Conservation (phyloP, 2,113 vertebrate species). For the Malurus cyaneus region DNA sequence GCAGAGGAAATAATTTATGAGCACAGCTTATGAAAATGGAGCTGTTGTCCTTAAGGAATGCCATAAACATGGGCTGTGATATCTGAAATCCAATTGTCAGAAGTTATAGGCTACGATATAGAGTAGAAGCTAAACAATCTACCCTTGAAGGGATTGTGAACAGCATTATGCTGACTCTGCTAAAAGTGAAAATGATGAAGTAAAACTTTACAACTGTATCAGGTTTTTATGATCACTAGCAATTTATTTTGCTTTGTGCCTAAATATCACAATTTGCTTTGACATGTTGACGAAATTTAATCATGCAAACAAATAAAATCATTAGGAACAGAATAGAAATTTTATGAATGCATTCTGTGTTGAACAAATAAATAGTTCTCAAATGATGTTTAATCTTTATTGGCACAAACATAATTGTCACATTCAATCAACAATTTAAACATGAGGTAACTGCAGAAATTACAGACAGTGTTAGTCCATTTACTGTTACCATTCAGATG, state of each 20-base stretch:
- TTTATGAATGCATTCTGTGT: not conserved
- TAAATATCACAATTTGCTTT: constrained; percentile 1
- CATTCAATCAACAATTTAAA: not conserved
- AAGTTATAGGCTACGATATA: not conserved
- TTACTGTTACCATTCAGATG: not conserved
- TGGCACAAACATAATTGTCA: not conserved
- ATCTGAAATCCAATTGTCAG: not conserved
- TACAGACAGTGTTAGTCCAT: not conserved
- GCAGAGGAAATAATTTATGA: not conserved
- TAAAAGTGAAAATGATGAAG: not conserved
- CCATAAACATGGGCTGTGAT: not conserved
- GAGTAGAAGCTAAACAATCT: not conserved
- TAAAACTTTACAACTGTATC: not conserved
- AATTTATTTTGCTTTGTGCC: not conserved
- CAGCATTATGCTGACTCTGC: not conserved
- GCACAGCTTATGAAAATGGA: not conserved
- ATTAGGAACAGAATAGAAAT: not conserved
- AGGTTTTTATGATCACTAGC: not conserved
- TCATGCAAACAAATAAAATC: not conserved
- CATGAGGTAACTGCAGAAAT: not conserved
- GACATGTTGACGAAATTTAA: not conserved
- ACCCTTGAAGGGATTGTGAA: not conserved
- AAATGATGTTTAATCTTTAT: not conserved
- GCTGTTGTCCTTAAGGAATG: not conserved
- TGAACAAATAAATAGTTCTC: not conserved